Percentiles rank a stretch among this genome's conserved stretches.
Evolutionary conservation across 2,888 invertebrate genomes (phyloP).

Genomic region (Periphyllus acericola): DNA sequence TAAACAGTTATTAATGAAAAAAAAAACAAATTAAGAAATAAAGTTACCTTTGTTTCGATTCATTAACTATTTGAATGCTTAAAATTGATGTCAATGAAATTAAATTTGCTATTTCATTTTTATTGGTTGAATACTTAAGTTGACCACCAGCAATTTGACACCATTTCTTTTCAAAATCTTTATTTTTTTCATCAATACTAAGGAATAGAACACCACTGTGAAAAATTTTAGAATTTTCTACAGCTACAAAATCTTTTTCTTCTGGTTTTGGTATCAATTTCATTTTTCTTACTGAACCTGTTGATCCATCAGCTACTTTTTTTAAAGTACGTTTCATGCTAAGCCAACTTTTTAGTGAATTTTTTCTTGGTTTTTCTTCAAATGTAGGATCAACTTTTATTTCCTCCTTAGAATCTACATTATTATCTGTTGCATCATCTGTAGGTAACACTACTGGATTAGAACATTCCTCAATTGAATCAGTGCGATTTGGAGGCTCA

Average conservation of each 20-base stretch:
- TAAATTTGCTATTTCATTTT: slow-evolving; percentile 28
- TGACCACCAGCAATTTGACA: slow-evolving; percentile 47
- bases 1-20: background rate
- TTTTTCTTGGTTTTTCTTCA: slow-evolving; percentile 60
- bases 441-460: slow-evolving; percentile 45
- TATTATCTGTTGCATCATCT: background rate
- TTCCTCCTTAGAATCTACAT: slow-evolving; percentile 64
- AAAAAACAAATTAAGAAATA: background rate
- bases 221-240: slow-evolving; percentile 39
- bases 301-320: slow-evolving; percentile 64
- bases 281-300: slow-evolving; percentile 64
- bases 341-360: slow-evolving; percentile 64
- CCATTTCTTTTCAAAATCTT: slow-evolving; percentile 58
- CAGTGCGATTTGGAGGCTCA: slow-evolving; percentile 64
- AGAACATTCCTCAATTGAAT: slow-evolving; percentile 65
- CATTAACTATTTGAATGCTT: slow-evolving; percentile 47
- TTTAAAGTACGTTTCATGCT: slow-evolving; percentile 65
- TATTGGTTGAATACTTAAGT: slow-evolving; percentile 49
- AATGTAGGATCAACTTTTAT: slow-evolving; percentile 65
- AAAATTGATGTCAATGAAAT: slow-evolving; percentile 43
- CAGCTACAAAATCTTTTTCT: slow-evolving; percentile 64
- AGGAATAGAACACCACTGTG: slow-evolving; percentile 47
- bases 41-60: slow-evolving; percentile 45
- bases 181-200: slow-evolving; percentile 53
- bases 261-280: slow-evolving; percentile 65